phyloP scores from a whole-genome alignment of 2,113 vertebrate genomes.

The Poecile atricapillus region DNA sequence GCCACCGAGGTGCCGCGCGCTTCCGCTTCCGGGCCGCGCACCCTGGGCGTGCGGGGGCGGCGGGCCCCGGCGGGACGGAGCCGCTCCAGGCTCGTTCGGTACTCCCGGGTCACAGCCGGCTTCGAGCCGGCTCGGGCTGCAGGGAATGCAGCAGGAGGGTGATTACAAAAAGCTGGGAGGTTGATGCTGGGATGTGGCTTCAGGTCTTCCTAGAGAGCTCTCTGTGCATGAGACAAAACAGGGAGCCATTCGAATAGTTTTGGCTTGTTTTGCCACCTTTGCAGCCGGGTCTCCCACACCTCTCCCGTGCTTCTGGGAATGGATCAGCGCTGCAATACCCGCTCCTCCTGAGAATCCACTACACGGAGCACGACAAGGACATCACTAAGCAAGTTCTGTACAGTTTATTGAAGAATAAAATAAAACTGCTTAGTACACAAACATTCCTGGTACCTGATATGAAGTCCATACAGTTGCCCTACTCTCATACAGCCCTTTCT shows the following conservation, averaged over 20 bases:
- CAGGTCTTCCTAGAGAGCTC: conserved; percentile 57
- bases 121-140: not conserved
- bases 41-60: fast-evolving
- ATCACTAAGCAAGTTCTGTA: not conserved
- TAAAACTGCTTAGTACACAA: not conserved
- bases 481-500: not conserved
- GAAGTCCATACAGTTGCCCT: not conserved
- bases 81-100: not conserved
- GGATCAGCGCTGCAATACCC: not conserved
- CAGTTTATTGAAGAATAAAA: not conserved
- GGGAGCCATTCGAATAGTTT: not conserved
- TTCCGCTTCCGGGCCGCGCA: not conserved
- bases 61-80: fast-evolving
- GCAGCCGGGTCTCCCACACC: not conserved
- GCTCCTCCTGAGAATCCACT: not conserved
- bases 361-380: not conserved
- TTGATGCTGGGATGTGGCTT: conserved; percentile 53
- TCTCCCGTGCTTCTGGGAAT: not conserved
- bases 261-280: not conserved
- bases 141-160: conserved; percentile 31
- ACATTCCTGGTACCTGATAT: not conserved
- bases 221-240: conserved; percentile 31
- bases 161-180: conserved; percentile 54
- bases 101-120: no score
- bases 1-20: not conserved